Evolutionary conservation across 2,113 vertebrate genomes (phyloP).

Genomic region (Eudyptes chrysolophus): DNA sequence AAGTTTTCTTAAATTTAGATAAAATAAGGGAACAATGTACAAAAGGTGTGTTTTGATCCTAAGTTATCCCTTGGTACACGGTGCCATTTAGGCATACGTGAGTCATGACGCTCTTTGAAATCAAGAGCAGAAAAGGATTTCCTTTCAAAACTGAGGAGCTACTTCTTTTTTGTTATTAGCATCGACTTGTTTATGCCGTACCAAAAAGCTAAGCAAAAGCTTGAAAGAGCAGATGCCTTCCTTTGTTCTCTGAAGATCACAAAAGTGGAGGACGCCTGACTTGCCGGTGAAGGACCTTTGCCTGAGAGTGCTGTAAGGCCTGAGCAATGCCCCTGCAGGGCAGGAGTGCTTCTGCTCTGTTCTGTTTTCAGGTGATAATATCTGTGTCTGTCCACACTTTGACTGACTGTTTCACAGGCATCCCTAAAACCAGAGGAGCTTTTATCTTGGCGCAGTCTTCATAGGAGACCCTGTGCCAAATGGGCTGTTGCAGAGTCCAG

Average conservation of each 20-base stretch:
- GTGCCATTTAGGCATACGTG: not conserved
- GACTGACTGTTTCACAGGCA: not conserved
- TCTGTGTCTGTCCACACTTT: not conserved
- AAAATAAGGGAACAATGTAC: not conserved
- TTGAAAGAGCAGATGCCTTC: not conserved
- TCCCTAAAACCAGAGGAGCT: not conserved
- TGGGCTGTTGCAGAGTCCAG: not conserved
- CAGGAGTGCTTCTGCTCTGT: not conserved
- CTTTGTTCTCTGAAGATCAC: slow-evolving; percentile 14
- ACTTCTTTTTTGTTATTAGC: not conserved
- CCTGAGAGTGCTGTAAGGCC: not conserved
- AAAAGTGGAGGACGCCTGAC: not conserved
- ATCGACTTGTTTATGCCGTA: not conserved
- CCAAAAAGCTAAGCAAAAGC: not conserved
- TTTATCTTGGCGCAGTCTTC: not conserved
- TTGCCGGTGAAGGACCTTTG: not conserved
- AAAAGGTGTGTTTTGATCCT: not conserved
- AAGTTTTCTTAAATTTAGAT: not conserved
- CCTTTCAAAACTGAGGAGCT: not conserved
- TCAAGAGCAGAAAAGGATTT: not conserved
- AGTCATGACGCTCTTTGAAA: not conserved
- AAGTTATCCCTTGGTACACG: rapidly evolving
- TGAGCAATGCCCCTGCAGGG: rapidly evolving
- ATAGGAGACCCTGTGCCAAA: not conserved
- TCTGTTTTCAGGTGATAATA: not conserved